Conservation (phyloP, 2,888 invertebrate species). For the Spicauda simplicius region DNA sequence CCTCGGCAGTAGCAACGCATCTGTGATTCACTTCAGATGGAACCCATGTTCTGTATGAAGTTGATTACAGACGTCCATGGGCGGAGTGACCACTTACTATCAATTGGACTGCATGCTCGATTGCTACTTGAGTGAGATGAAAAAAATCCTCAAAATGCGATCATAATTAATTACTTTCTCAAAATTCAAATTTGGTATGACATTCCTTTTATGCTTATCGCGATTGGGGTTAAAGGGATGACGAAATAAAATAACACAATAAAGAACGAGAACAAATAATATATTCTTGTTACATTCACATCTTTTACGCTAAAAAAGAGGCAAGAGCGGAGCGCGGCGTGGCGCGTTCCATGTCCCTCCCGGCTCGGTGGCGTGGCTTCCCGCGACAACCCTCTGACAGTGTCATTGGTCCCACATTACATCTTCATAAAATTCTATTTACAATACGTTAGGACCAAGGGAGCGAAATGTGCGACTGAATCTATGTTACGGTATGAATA, state of each 20-base stretch:
- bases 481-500: background rate
- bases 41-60: too few relatives aligned
- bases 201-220: too few relatives aligned
- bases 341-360: constrained; percentile 7
- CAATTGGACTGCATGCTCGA: too few relatives aligned
- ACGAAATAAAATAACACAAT: constrained; percentile 50
- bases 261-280: constrained; percentile 81
- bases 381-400: constrained; percentile 12
- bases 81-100: too few relatives aligned
- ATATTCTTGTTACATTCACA: constrained; percentile 76
- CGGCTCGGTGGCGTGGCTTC: background rate
- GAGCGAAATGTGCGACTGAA: constrained; percentile 3
- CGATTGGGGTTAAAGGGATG: background rate
- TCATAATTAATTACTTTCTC: too few relatives aligned
- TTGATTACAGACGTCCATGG: too few relatives aligned
- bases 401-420: constrained; percentile 52
- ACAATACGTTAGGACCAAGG: constrained; percentile 47
- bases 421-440: constrained; percentile 27
- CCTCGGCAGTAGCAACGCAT: too few relatives aligned
- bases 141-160: too few relatives aligned
- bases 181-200: too few relatives aligned
- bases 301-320: constrained; percentile 57
- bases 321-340: constrained; percentile 50
- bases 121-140: too few relatives aligned
- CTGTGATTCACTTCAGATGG: too few relatives aligned